Evolutionary conservation across 2,888 invertebrate species (phyloP), one percentile per base, ranked within the genome.

Genomic region (Lasius platythorax): DNA sequence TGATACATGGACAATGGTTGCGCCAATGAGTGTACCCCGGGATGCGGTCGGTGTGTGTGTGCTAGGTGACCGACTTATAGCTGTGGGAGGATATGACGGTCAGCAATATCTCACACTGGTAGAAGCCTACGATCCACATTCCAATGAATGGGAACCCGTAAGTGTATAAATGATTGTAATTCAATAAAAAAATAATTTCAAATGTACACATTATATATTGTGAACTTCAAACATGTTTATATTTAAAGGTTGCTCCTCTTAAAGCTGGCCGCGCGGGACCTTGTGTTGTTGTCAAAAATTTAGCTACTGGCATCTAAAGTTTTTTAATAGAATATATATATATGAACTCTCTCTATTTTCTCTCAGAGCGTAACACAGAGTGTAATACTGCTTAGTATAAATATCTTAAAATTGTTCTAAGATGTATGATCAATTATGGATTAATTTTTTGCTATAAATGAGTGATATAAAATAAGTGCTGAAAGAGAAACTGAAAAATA

Each of bases 11-110:
- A 97, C 98, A 58, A 96, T 97, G 93, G 97, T 99, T 66, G 98
- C 98, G 33, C 96, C 98, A 6, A 96, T 99, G 92, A 97, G 97
- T 70, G 96, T 97, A 91, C 98, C 98, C 66, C 96, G 99, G 53
- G 99, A 99, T 95, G 98, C 98, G 6, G 97, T 99, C 85, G 98
- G 98, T 18, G 97, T 98, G 85, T 98, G 98, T 91, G 95, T 98
- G 56, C 96, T 99, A 15, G 99, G 98, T 1, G 98, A 98, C 94
- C 96, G 97, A 90, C 96, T 98, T 82, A 96, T 98, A 72, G 98
- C 98, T 58, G 97, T 98, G 33, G 99, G 99, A 33, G 99, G 99
- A 0, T 99, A 98, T 95, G 98, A 99, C 95, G 99, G 99, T 40
- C 97, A 97, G 92, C 97, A 97, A 91, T 99, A 98, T 95, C 96